Evolutionary conservation across 2,113 vertebrate species (phyloP), one percentile per base, ranked within the genome.

Genomic region (Prunella fulvescens): DNA sequence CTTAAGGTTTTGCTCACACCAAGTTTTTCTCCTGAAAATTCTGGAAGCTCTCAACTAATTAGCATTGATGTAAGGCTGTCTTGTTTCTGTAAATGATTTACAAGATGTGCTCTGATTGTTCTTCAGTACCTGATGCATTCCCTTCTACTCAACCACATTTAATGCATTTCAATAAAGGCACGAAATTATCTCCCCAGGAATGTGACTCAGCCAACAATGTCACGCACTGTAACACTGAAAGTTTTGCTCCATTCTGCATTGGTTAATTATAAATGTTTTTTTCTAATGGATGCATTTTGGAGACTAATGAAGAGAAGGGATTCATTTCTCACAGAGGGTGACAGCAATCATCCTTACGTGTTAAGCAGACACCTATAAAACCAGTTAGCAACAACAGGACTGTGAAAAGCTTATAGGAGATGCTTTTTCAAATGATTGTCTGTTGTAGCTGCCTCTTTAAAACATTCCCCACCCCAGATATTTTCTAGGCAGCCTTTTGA

Each of bases 41-140:
- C n/a, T 79, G 77, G 48, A 72, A 95, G 14, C 13, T 56, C 81
- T 90, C 70, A 73, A 11, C 31, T 72, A 85, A 89, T 87, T 60
- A 77, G 51, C 76, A 81, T 57, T 91, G 88, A 37, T 39, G 78
- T 24, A 76, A 91, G 58, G 29, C 56, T 64, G 62, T 37, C 91
- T 82, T 95, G 50, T 83, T 91, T 65, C 76, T 73, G 65, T 28
- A 76, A 70, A 61, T 39, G 47, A 95, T 83, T 92, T 87, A 95
- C 77, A 92, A 81, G 78, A 80, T 65, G 22, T 67, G 85, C 67
- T 92, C 90, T 56, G 60, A 83, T 81, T 80, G 62, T 93, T 96
- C 85, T 65, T 86, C 40, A 81, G 71, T 60, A 90, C 45, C 78
- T 82, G 71, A 54, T 6, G 3, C 50, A 69, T 79, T 81, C 69